Evolutionary conservation across 2,797 vertebrate species (phyloP).

Genomic region (Phyllotis vaccarum): DNA sequence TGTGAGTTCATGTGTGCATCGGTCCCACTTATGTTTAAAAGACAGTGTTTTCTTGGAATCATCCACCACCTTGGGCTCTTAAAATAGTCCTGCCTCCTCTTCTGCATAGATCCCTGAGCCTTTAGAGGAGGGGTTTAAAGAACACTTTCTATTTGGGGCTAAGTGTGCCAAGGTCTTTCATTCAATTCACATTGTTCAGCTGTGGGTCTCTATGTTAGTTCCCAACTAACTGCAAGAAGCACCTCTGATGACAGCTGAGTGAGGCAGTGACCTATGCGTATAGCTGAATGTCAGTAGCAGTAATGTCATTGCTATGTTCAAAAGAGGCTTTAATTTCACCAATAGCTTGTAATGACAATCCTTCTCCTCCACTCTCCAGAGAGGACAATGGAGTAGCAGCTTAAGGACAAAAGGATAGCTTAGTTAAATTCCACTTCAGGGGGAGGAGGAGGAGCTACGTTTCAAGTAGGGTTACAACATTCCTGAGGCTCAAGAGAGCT

Average conservation of each 20-base stretch:
- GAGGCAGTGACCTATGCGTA: neutral
- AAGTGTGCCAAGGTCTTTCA: neutral
- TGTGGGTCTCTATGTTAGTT: neutral
- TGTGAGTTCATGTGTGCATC: neutral
- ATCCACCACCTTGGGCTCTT: neutral
- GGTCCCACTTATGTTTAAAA: neutral
- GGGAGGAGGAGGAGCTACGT: neutral
- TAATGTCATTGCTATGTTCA: neutral
- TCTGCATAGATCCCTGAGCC: too few relatives aligned
- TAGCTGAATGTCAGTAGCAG: too few relatives aligned
- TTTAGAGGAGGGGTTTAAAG: neutral
- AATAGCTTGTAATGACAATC: neutral
- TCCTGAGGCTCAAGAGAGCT: neutral
- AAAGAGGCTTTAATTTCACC: neutral
- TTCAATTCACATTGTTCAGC: neutral
- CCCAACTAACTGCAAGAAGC: too few relatives aligned
- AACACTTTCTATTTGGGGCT: neutral
- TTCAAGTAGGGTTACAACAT: neutral
- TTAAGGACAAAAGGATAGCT: constrained; percentile 26
- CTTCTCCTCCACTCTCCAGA: neutral
- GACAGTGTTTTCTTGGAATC: neutral
- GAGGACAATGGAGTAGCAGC: neutral
- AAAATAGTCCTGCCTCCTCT: neutral
- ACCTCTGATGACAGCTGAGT: neutral
- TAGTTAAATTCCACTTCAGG: constrained; percentile 54